Conservation (phyloP, 2,888 invertebrate species). For the Dendrolimus houi region DNA sequence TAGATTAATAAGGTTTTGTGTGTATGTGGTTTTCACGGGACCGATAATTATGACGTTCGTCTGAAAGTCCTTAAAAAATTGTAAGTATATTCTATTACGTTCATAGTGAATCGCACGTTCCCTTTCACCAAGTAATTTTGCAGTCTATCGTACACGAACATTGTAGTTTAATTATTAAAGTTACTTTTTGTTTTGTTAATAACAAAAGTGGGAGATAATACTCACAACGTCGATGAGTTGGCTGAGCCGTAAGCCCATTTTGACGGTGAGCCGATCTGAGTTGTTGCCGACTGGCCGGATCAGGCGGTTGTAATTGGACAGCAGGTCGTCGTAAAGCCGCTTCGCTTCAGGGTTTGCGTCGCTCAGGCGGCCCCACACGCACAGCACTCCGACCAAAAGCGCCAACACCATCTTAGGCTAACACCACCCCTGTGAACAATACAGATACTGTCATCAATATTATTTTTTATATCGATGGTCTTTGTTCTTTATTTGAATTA, state of each 20-base stretch:
- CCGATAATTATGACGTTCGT: no score
- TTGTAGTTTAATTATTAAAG: no score
- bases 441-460: not conserved
- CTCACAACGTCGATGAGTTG: constrained; percentile 96
- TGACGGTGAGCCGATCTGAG: constrained; percentile 95
- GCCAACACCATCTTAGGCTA: constrained; percentile 90
- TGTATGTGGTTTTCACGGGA: no score
- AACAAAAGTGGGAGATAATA: constrained; percentile 30
- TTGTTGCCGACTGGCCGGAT: constrained; percentile 96
- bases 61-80: no score
- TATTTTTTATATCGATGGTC: no score
- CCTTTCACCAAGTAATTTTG: no score
- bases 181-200: not conserved
- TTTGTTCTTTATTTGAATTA: no score
- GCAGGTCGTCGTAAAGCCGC: constrained; percentile 95
- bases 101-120: no score
- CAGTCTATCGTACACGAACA: no score
- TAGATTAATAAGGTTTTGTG: no score
- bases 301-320: constrained; percentile 96
- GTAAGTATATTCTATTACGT: no score
- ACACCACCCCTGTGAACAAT: constrained; percentile 84
- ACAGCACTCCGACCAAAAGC: constrained; percentile 82
- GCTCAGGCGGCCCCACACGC: constrained; percentile 86
- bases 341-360: constrained; percentile 94
- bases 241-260: constrained; percentile 93